These are phyloP conservation scores for Linnaemya tessellans DNA, from an alignment of 2,888 invertebrate species.

Conservation along the genomic window DNA sequence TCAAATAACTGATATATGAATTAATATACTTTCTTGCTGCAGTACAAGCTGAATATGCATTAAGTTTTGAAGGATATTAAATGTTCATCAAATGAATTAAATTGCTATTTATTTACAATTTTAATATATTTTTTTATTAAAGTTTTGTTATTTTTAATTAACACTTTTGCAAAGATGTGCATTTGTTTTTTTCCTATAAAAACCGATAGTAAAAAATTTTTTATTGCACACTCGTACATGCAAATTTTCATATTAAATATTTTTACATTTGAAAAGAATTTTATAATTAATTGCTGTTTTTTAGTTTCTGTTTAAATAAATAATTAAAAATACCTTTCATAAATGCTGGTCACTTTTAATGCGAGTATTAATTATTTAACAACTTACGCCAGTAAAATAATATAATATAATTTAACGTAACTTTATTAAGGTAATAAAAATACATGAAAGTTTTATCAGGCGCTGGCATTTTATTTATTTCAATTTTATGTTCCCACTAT, in stretches of 20 bases:
- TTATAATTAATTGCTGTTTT: conserved; percentile 30
- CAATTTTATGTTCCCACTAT: no score
- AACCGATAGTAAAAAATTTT: background rate
- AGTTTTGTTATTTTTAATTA: conserved; percentile 44
- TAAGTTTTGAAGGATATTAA: background rate
- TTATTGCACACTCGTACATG: background rate
- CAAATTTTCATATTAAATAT: background rate
- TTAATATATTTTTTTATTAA: background rate
- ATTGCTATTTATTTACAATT: background rate
- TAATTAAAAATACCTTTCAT: conserved; percentile 27
- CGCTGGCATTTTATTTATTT: background rate
- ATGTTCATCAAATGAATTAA: background rate
- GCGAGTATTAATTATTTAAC: background rate
- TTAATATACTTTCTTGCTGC: no score
- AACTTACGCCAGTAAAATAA: background rate
- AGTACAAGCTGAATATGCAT: no score
- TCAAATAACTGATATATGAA: no score
- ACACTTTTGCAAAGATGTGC: conserved; percentile 4
- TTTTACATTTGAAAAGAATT: conserved; percentile 25
- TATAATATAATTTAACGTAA: background rate
- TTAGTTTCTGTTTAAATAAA: conserved; percentile 19
- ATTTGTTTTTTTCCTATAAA: background rate
- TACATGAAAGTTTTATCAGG: background rate
- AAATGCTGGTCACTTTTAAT: background rate
- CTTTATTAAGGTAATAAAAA: background rate